Percentiles rank a stretch among this genome's conserved stretches.
phyloP scores from a whole-genome alignment of 2,797 vertebrate genomes.

The Lithobates pipiens region DNA sequence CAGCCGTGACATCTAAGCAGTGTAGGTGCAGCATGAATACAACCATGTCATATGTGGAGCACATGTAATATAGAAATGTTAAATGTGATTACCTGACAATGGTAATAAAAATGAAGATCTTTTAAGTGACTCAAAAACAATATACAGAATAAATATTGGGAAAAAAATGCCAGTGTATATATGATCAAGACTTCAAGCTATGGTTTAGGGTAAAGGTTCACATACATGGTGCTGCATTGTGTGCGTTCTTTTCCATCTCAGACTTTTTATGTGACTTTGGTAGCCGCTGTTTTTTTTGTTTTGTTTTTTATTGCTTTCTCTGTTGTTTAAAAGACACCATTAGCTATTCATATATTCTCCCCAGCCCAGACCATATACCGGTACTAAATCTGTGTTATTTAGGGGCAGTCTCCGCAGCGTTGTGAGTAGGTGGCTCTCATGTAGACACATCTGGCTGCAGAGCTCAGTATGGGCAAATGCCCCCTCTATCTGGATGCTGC shows the following conservation, averaged over 20 bases:
- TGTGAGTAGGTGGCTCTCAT: slow-evolving; percentile 8
- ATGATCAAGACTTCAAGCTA: background rate
- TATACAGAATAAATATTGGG: background rate
- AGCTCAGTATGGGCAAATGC: background rate
- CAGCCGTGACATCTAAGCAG: too few species aligned
- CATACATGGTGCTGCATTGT: background rate
- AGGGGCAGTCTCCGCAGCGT: background rate
- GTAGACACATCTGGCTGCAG: slow-evolving; percentile 40
- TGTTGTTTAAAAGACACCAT: background rate
- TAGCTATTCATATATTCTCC: background rate
- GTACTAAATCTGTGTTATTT: slow-evolving; percentile 2
- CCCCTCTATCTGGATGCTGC: slow-evolving; percentile 58
- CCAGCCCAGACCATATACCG: background rate
- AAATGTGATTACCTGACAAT: too few species aligned
- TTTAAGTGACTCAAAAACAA: too few species aligned
- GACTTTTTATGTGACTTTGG: background rate
- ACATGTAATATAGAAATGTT: too few species aligned
- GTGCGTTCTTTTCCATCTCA: background rate
- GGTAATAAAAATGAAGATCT: too few species aligned
- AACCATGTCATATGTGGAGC: too few species aligned
- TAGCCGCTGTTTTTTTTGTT: background rate
- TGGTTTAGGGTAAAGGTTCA: background rate
- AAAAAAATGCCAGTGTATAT: background rate
- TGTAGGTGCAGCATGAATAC: too few species aligned
- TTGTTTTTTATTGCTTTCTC: too few species aligned